These are phyloP conservation scores for Ornithorhynchus anatinus DNA, from an alignment of 2,113 vertebrate species.

Conservation along the genomic window DNA sequence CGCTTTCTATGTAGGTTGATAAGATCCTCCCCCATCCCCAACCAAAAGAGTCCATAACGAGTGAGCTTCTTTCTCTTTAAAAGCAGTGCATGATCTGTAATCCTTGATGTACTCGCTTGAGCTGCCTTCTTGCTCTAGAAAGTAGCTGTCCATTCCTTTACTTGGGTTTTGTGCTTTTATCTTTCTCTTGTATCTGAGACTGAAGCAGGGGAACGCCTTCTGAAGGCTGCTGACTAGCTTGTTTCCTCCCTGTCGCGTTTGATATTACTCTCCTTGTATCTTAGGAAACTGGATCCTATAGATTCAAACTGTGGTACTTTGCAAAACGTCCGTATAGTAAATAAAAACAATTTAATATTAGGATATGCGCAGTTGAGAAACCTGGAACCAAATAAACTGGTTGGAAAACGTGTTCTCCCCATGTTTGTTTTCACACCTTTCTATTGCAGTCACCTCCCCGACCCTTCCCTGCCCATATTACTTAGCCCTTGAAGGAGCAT, in stretches of 20 bases:
- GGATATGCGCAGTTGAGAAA: slow-evolving; percentile 67
- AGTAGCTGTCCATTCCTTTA: slow-evolving; percentile 77
- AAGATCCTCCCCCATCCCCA: too few relatives aligned
- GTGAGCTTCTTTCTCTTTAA: slow-evolving; percentile 59
- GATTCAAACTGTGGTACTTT: slow-evolving; percentile 57
- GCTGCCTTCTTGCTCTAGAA: slow-evolving; percentile 73
- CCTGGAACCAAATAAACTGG: slow-evolving; percentile 45
- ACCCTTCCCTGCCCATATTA: not conserved
- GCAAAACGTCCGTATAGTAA: slow-evolving; percentile 73
- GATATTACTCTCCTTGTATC: slow-evolving; percentile 73
- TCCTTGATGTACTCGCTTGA: slow-evolving; percentile 77
- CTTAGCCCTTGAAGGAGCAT: too few relatives aligned
- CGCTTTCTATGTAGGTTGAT: not conserved
- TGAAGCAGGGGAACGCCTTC: slow-evolving; percentile 41
- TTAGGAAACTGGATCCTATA: slow-evolving; percentile 76
- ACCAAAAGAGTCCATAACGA: too few relatives aligned
- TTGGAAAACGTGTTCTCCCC: not conserved
- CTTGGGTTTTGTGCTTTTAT: slow-evolving; percentile 76
- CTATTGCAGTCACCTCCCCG: not conserved
- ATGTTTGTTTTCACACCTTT: not conserved
- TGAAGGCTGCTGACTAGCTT: not conserved
- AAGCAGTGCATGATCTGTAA: slow-evolving; percentile 74
- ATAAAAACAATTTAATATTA: slow-evolving; percentile 15
- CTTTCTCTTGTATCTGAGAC: slow-evolving; percentile 71
- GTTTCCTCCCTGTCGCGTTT: slow-evolving; percentile 74